Conservation (phyloP, 2,797 vertebrate species). For the Chelonia mydas region DNA sequence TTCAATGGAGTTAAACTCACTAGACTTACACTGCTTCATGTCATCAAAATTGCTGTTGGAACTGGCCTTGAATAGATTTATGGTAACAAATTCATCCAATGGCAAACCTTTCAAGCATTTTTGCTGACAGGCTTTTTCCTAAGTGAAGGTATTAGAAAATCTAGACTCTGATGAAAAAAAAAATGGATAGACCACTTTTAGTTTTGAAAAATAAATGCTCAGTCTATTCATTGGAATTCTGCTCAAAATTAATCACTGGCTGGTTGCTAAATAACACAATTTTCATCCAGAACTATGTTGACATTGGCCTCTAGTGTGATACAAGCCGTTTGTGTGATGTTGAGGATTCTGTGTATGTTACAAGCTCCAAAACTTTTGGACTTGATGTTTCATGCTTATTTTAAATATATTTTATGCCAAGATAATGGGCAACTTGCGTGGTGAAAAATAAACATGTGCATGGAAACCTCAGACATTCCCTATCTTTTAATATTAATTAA, state of each 20-base stretch:
- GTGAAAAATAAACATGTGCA: not conserved
- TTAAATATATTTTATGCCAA: slow-evolving; percentile 39
- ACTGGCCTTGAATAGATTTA: slow-evolving; percentile 48
- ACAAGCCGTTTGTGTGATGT: slow-evolving; percentile 44
- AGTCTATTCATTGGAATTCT: slow-evolving; percentile 32
- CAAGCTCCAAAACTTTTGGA: slow-evolving; percentile 60
- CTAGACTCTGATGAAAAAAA: slow-evolving; percentile 52
- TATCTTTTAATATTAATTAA: slow-evolving; percentile 6
- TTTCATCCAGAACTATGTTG: slow-evolving; percentile 53
- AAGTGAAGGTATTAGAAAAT: slow-evolving; percentile 60
- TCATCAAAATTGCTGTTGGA: slow-evolving; percentile 54
- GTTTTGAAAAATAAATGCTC: slow-evolving; percentile 48
- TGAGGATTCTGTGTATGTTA: slow-evolving; percentile 49
- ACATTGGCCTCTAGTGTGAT: slow-evolving; percentile 29
- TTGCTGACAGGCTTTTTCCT: slow-evolving; percentile 41
- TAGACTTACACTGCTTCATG: not conserved
- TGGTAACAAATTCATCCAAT: slow-evolving; percentile 52
- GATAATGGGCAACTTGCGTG: slow-evolving; percentile 31
- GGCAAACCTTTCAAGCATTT: slow-evolving; percentile 27
- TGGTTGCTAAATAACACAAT: slow-evolving; percentile 31
- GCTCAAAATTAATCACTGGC: slow-evolving; percentile 25
- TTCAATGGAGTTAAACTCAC: not conserved
- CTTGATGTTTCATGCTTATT: slow-evolving; percentile 60
- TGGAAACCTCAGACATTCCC: not conserved
- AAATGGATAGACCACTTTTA: not conserved